Evolutionary conservation across 2,113 vertebrate genomes (phyloP).

Genomic region (Actinemys pallida): DNA sequence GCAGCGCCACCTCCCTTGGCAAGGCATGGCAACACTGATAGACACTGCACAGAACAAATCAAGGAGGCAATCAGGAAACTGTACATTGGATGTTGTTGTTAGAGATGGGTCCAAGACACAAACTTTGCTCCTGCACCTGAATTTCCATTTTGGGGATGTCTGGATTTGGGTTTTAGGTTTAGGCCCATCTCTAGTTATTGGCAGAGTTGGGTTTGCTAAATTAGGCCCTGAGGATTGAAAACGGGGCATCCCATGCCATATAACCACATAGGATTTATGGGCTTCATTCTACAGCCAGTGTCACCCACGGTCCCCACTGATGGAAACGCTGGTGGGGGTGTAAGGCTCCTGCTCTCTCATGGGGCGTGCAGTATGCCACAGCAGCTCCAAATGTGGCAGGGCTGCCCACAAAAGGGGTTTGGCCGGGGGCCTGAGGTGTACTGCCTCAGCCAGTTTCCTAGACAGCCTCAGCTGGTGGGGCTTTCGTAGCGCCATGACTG

Average conservation of each 20-base stretch:
- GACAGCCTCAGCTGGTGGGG: background rate
- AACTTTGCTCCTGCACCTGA: too few species aligned
- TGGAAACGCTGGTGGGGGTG: background rate
- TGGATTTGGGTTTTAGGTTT: background rate
- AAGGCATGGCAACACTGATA: background rate
- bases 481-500: background rate
- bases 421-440: background rate
- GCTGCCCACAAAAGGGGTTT: background rate
- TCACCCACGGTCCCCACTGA: background rate
- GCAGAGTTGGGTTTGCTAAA: background rate
- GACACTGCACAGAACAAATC: background rate
- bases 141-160: too few species aligned
- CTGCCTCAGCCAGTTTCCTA: background rate
- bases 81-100: background rate
- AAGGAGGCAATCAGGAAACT: background rate
- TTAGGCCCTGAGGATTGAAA: background rate
- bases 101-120: background rate
- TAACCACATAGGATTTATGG: background rate
- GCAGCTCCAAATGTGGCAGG: background rate
- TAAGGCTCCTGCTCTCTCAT: background rate
- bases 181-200: background rate
- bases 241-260: background rate
- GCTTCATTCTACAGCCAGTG: background rate
- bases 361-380: background rate
- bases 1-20: background rate